Percentiles rank a stretch among this genome's conserved stretches.
Evolutionary conservation across 2,797 vertebrate species (phyloP).

Genomic region (Acanthurus lineatus): DNA sequence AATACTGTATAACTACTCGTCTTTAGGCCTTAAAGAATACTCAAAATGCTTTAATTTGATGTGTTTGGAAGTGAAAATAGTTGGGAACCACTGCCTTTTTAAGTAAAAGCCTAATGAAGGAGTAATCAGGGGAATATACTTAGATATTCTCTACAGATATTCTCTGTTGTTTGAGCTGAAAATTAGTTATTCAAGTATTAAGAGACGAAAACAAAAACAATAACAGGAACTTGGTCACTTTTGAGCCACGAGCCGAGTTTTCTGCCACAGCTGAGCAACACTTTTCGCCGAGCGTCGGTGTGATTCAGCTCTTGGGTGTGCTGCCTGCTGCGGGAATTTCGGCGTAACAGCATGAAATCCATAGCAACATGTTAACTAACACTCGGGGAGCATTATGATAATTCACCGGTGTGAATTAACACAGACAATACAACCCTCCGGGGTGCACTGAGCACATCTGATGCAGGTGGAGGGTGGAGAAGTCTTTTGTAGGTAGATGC

Average conservation of each 20-base stretch:
- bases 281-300: slow-evolving; percentile 10
- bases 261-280: not conserved
- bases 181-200: not conserved
- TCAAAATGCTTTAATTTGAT: not conserved
- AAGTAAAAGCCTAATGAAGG: not conserved
- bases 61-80: not conserved
- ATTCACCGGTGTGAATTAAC: slow-evolving; percentile 59
- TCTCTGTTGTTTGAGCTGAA: not conserved
- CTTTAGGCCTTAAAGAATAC: not conserved
- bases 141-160: too few relatives aligned
- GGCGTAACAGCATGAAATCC: slow-evolving; percentile 47
- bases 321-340: slow-evolving; percentile 43
- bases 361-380: slow-evolving; percentile 65
- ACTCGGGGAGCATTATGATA: slow-evolving; percentile 55
- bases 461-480: slow-evolving; percentile 35
- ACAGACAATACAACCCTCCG: slow-evolving; percentile 43
- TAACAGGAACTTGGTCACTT: not conserved
- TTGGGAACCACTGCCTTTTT: too few relatives aligned
- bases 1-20: not conserved
- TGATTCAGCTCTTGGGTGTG: slow-evolving; percentile 34
- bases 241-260: not conserved
- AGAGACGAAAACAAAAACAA: not conserved
- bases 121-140: not conserved
- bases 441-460: slow-evolving; percentile 39
- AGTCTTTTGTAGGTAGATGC: slow-evolving; percentile 6